These are phyloP conservation scores for Megalurothrips usitatus DNA, from an alignment of 2,888 invertebrate genomes.

Conservation along the genomic window DNA sequence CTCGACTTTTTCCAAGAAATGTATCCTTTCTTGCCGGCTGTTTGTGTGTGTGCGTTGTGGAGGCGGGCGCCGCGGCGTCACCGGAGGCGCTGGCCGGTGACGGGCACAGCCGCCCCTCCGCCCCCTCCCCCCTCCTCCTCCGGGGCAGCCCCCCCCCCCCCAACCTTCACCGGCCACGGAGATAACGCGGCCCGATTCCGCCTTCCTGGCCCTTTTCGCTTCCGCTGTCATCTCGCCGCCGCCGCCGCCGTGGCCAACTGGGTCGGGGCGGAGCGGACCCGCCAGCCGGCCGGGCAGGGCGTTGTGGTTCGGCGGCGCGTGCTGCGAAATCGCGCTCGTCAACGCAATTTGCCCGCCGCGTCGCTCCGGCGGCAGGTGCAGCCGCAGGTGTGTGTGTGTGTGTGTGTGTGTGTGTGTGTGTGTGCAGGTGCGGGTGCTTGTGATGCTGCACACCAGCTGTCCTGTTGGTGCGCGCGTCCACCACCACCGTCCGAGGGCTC, in stretches of 20 bases:
- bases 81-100: not conserved
- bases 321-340: no score
- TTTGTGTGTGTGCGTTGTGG: not conserved
- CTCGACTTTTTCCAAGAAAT: conserved; percentile 99
- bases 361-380: not conserved
- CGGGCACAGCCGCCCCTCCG: not conserved
- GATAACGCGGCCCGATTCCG: no score
- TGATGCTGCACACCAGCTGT: no score
- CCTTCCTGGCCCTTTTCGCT: no score
- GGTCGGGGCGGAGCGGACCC: conserved; percentile 26
- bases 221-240: conserved; percentile 33
- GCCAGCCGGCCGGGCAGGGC: no score
- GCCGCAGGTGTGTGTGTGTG: not conserved
- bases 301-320: no score
- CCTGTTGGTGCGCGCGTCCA: not conserved
- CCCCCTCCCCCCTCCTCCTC: conserved; percentile 30
- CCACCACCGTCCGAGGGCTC: no score
- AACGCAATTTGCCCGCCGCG: not conserved
- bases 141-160: conserved; percentile 32
- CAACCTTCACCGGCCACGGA: no score
- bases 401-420: not conserved
- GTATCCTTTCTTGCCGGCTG: conserved; percentile 72
- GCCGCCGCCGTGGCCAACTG: conserved; percentile 32
- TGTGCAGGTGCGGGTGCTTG: not conserved
- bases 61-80: not conserved